These are phyloP conservation scores for Rotaria sp. DNA, from an alignment of 2,888 invertebrate genomes.

Conservation along the genomic window DNA sequence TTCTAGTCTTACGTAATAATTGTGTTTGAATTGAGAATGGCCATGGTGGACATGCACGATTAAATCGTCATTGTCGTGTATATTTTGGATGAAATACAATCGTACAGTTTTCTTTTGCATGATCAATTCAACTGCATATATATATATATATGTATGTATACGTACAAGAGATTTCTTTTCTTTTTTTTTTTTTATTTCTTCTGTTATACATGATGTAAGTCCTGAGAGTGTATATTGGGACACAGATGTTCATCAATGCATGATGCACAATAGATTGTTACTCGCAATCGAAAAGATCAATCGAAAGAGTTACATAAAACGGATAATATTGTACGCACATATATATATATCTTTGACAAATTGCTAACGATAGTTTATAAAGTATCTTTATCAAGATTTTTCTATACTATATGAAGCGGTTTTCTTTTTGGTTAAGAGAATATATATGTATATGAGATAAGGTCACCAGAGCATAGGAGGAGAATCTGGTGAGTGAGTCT, in stretches of 20 bases:
- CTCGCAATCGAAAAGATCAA: conserved; percentile 1
- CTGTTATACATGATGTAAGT: conserved; percentile 1
- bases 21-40: background rate
- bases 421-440: background rate
- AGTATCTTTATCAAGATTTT: background rate
- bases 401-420: background rate
- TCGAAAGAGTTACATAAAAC: conserved; percentile 8
- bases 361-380: background rate
- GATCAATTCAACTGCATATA: background rate
- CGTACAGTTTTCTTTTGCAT: conserved; percentile 14
- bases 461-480: conserved; percentile 1
- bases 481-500: conserved; percentile 8
- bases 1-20: background rate
- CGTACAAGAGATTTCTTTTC: background rate
- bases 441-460: background rate
- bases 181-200: background rate
- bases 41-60: background rate
- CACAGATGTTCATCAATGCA: background rate
- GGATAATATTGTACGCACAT: background rate
- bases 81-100: background rate
- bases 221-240: background rate
- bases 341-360: background rate
- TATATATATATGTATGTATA: no score
- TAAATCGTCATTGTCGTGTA: background rate
- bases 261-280: conserved; percentile 5